These are phyloP conservation scores for Pachliopta kotzebuea DNA, from an alignment of 2,888 invertebrate genomes.

Conservation along the genomic window DNA sequence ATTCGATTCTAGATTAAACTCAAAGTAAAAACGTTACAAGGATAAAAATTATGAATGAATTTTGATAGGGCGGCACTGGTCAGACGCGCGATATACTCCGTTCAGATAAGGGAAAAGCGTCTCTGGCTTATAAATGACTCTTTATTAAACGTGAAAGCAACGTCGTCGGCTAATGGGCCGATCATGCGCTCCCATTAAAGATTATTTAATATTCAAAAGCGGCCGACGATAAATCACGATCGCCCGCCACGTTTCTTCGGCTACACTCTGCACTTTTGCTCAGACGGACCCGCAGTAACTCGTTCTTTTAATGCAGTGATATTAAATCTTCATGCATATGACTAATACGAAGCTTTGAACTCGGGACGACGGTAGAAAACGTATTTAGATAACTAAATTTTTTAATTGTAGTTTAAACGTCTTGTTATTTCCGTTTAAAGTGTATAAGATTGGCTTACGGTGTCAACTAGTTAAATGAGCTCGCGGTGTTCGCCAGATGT, in stretches of 20 bases:
- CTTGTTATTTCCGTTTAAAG: conserved; percentile 34
- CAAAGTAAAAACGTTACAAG: conserved; percentile 41
- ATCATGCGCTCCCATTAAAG: conserved; percentile 81
- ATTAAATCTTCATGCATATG: conserved; percentile 24
- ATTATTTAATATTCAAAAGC: conserved; percentile 81
- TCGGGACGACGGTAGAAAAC: conserved; percentile 6
- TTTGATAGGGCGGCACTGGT: conserved; percentile 77
- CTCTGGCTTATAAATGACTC: conserved; percentile 79
- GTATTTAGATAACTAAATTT: conserved; percentile 16
- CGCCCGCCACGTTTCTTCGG: conserved; percentile 73
- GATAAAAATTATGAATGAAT: conserved; percentile 79
- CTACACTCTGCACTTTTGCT: conserved; percentile 74
- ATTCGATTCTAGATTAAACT: conserved; percentile 27
- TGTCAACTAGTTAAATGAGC: conserved; percentile 54
- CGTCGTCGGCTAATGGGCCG: conserved; percentile 79
- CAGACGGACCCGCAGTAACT: conserved; percentile 45
- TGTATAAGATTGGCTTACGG: conserved; percentile 57
- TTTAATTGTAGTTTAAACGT: conserved; percentile 25
- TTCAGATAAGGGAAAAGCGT: conserved; percentile 78
- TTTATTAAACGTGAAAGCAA: conserved; percentile 81
- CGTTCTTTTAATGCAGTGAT: conserved; percentile 51
- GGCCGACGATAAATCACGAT: conserved; percentile 77
- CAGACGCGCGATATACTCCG: conserved; percentile 75
- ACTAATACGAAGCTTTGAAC: conserved; percentile 20
- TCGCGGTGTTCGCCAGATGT: conserved; percentile 41